phyloP scores from a whole-genome alignment of 2,797 vertebrate species.

The Chloroceryle amazona region DNA sequence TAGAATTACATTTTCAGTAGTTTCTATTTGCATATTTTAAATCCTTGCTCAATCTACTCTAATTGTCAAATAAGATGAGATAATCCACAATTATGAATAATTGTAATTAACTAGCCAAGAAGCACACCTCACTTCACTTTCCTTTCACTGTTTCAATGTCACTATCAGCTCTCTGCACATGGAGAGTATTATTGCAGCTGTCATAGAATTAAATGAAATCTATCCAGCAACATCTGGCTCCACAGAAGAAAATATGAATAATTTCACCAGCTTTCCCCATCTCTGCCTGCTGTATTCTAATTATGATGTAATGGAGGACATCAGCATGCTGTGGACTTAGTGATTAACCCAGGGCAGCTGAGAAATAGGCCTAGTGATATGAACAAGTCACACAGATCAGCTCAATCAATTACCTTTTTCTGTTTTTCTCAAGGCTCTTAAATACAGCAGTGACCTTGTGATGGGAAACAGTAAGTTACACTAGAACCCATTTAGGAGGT shows the following conservation, averaged over 20 bases:
- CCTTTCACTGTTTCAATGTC: conserved; percentile 69
- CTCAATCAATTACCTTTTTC: conserved; percentile 88
- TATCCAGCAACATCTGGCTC: conserved; percentile 88
- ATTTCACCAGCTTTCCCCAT: conserved; percentile 83
- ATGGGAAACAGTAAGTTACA: conserved; percentile 86
- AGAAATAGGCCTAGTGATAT: conserved; percentile 91
- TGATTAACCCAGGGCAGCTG: conserved; percentile 93
- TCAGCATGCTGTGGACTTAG: conserved; percentile 89
- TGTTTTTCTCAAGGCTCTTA: conserved; percentile 82
- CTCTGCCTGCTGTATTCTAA: conserved; percentile 86
- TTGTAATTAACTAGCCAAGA: conserved; percentile 39
- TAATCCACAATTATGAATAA: conserved; percentile 42
- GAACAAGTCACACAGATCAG: conserved; percentile 88
- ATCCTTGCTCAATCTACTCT: not conserved
- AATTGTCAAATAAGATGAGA: conserved; percentile 24
- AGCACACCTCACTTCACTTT: not conserved
- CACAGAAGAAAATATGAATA: conserved; percentile 78
- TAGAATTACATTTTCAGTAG: not conserved
- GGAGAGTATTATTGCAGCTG: conserved; percentile 86
- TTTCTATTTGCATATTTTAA: not conserved
- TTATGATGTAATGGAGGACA: conserved; percentile 93
- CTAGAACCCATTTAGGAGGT: conserved; percentile 90
- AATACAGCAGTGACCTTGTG: conserved; percentile 91
- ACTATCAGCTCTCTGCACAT: conserved; percentile 81
- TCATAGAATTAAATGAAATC: conserved; percentile 91